These are phyloP conservation scores for Spea hammondii DNA, from an alignment of 2,797 vertebrate genomes.

Conservation along the genomic window DNA sequence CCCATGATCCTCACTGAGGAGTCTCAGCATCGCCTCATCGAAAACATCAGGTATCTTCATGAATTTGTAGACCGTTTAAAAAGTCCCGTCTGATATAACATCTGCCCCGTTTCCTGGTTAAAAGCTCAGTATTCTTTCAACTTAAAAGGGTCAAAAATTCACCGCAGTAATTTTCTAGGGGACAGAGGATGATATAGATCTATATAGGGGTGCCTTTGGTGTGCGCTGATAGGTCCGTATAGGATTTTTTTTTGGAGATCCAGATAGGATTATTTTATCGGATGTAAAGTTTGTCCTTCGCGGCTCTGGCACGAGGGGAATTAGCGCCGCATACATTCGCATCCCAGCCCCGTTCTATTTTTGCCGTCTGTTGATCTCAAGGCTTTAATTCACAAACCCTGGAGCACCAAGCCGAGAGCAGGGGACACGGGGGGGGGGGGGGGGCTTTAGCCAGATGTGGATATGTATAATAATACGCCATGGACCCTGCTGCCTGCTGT, in stretches of 20 bases:
- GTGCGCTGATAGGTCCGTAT: no score
- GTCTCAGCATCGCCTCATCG: conserved; percentile 80
- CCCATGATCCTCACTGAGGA: conserved; percentile 79
- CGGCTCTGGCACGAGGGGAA: not conserved
- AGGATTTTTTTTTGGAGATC: no score
- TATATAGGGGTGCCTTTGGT: no score
- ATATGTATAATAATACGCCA: not conserved
- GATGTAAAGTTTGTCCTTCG: no score
- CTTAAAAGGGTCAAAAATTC: no score
- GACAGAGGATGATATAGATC: no score
- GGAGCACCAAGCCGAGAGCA: conserved; percentile 25
- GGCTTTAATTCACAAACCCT: conserved; percentile 37
- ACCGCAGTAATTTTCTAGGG: no score
- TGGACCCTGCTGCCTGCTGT: no score
- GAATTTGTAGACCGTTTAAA: not conserved
- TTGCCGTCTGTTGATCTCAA: conserved; percentile 26
- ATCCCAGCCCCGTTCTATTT: conserved; percentile 26
- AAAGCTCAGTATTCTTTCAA: no score
- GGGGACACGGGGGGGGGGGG: not conserved
- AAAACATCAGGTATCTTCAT: conserved; percentile 86
- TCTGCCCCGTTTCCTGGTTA: not conserved
- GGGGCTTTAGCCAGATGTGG: not conserved
- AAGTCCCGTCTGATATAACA: not conserved
- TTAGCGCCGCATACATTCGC: conserved; percentile 1
- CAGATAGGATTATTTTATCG: no score